Evolutionary conservation across 2,888 invertebrate genomes (phyloP).

Genomic region (Eristalis arbustorum): DNA sequence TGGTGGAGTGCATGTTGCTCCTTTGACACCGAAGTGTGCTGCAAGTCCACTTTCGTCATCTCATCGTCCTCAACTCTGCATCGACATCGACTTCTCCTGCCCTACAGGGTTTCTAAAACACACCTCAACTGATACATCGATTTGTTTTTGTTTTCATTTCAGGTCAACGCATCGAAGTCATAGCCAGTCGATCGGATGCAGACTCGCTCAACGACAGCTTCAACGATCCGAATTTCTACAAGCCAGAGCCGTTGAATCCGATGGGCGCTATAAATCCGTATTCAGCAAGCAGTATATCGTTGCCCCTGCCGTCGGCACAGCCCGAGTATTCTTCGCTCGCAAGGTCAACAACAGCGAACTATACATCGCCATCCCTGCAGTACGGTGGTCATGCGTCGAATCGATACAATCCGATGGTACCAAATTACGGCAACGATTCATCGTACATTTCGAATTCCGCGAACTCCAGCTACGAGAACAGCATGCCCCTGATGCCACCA

Average conservation of each 20-base stretch:
- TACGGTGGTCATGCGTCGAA: slow-evolving; percentile 65
- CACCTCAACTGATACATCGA: background rate
- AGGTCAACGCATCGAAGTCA: slow-evolving; percentile 83
- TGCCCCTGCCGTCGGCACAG: slow-evolving; percentile 75
- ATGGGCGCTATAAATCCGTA: slow-evolving; percentile 71
- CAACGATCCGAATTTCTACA: slow-evolving; percentile 81
- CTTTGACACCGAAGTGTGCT: too few relatives aligned
- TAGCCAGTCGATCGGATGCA: slow-evolving; percentile 82
- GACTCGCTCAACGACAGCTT: slow-evolving; percentile 79
- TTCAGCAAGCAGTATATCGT: slow-evolving; percentile 71
- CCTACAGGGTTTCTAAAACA: too few relatives aligned
- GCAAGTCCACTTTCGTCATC: too few relatives aligned
- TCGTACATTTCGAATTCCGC: slow-evolving; percentile 62
- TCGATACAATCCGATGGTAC: slow-evolving; percentile 68
- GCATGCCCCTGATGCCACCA: slow-evolving; percentile 77
- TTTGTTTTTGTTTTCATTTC: slow-evolving; percentile 52
- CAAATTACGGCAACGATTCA: slow-evolving; percentile 71
- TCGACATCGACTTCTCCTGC: too few relatives aligned
- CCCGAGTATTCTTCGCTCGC: slow-evolving; percentile 74
- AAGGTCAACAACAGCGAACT: slow-evolving; percentile 66
- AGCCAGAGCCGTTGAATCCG: slow-evolving; percentile 77
- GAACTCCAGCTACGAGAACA: slow-evolving; percentile 66
- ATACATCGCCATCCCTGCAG: slow-evolving; percentile 66
- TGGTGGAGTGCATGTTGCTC: too few relatives aligned
- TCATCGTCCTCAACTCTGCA: background rate